Percentiles rank a stretch among this genome's conserved stretches.
Conservation (phyloP, 2,113 vertebrate genomes). For the Telmatochromis sp. region DNA sequence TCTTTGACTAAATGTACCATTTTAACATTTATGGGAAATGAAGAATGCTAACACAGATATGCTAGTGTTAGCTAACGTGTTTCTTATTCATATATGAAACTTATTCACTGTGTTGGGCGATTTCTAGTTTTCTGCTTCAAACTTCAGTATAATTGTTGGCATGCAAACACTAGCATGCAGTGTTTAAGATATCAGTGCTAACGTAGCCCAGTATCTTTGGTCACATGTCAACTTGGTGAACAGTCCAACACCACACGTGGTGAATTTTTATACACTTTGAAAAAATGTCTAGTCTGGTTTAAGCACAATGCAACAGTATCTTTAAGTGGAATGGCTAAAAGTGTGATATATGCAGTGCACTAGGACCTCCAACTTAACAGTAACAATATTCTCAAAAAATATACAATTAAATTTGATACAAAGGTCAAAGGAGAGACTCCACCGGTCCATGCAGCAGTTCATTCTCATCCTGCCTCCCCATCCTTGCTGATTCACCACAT, state of each 20-base stretch:
- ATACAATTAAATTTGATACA: neutral
- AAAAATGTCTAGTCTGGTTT: accelerated
- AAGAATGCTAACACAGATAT: neutral
- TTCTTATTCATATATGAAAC: neutral
- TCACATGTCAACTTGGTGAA: neutral
- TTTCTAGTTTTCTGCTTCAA: neutral
- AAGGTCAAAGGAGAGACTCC: neutral
- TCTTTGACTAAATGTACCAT: neutral
- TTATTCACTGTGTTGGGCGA: neutral
- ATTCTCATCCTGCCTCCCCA: neutral
- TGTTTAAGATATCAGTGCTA: neutral
- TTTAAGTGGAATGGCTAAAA: neutral
- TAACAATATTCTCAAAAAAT: neutral
- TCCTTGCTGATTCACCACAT: neutral
- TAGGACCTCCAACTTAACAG: neutral
- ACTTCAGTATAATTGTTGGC: neutral
- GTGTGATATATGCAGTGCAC: neutral
- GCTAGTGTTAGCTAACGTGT: neutral
- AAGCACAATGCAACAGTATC: neutral
- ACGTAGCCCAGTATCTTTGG: neutral
- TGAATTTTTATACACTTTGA: neutral
- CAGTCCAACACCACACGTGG: neutral
- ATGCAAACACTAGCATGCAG: neutral
- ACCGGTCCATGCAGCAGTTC: neutral
- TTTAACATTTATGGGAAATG: neutral